Base-by-base conservation (phyloP, 2,888 invertebrate species). In the Willowsia nigromaculata region DNA sequence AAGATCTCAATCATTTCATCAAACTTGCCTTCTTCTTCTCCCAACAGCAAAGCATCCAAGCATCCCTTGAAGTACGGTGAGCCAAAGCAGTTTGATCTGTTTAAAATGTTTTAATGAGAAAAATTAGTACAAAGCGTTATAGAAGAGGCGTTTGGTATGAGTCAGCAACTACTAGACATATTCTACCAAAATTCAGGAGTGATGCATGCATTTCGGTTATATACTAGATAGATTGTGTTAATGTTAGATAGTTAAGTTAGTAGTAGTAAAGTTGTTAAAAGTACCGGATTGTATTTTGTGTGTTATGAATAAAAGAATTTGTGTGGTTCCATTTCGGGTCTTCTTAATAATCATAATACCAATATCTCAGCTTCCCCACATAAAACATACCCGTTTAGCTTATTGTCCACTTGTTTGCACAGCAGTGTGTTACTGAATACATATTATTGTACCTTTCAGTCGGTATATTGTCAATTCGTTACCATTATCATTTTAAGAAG, bases 41-140 rank as follows among this genome's bases (percentile, higher is more conserved):
- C 95, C 94, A 96, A 95, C 94, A 96, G 95, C 94, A 97, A 95
- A 94, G 96, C 96, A 95, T 96, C 96, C 95, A 96, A 95, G 95
- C 97, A 97, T 95, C 96, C 96, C 95, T 96, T 96, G 95, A 97
- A 97, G 95, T 96, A 96, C 95, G 95, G 95, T 94, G 96, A 96
- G 94, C 96, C 96, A 95, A 97, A 97, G 95, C 97, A 97, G 94
- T 96, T 95, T 94, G 95, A 95, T 95, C 97, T 97, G 95, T 59
- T 94, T 27, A 93, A 93, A 89, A 92, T 71, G 47, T 76, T 47
- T 56, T n/a, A 30, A 33, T 22, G 37, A 80, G 11, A 0, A 27
- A 50, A 11, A 37, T 59, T 78, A 50, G 78, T 56, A 22, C 56
- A 22, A 6, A n/a, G 25, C 9, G 22, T 53, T 18, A 1, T 18